Evolutionary conservation across 1,140 invertebrate genomes (phyloP).

Genomic region (Bombus sibiricus): DNA sequence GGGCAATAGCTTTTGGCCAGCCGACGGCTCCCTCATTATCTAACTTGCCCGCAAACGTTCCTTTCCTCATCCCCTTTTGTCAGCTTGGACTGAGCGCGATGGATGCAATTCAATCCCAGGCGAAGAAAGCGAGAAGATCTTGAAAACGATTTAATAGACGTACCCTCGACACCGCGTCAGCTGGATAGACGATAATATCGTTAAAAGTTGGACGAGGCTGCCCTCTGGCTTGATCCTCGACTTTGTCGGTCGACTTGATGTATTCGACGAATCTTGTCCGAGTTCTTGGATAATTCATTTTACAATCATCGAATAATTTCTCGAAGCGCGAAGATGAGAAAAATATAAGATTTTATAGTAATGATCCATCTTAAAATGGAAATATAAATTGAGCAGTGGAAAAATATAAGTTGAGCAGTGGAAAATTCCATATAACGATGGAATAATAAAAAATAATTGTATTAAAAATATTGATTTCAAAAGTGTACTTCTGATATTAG

Average conservation of each 20-base stretch:
- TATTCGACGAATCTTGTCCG: too few species aligned
- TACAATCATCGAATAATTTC: not conserved
- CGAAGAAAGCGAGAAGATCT: not conserved
- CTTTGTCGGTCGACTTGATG: not conserved
- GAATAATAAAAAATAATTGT: too few species aligned
- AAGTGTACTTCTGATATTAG: too few species aligned
- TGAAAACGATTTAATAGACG: constrained; percentile 27
- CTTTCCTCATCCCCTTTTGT: not conserved
- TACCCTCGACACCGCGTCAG: not conserved
- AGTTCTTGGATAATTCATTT: constrained; percentile 2
- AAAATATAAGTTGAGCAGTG: not conserved
- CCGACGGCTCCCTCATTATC: constrained; percentile 32
- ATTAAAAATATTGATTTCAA: too few species aligned
- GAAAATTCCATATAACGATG: not conserved
- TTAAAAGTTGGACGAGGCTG: constrained; percentile 22
- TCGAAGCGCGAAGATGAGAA: not conserved
- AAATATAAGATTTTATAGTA: too few species aligned
- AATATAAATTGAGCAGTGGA: not conserved
- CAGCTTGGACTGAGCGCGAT: not conserved
- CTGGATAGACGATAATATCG: constrained; percentile 20
- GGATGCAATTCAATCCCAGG: not conserved
- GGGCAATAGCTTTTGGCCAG: constrained; percentile 33
- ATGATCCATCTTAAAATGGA: not conserved
- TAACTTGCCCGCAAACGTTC: constrained; percentile 5
- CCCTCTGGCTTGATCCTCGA: not conserved